A percentile compares a stretch with the other conserved stretches of the same genome.
Evolutionary conservation across 2,888 invertebrate genomes (phyloP).

Genomic region (Cinara cedri): DNA sequence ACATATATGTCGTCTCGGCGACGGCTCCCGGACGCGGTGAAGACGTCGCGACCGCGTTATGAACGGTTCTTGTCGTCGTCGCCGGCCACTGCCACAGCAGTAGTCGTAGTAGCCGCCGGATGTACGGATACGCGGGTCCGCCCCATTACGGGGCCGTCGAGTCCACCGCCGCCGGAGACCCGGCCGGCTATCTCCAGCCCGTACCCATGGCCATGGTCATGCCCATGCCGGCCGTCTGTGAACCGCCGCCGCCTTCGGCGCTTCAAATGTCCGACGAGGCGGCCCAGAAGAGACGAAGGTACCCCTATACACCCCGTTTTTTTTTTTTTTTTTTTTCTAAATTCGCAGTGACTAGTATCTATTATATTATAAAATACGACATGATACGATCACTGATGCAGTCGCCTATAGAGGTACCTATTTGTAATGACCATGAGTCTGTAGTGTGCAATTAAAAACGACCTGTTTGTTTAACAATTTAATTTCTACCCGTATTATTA

Average conservation of each 20-base stretch:
- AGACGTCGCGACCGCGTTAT: conserved; percentile 15
- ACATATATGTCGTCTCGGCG: conserved; percentile 54
- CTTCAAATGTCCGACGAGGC: conserved; percentile 43
- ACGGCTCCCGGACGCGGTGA: conserved; percentile 38
- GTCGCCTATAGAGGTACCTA: neutral
- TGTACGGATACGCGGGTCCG: conserved; percentile 54
- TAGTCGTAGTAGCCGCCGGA: conserved; percentile 3
- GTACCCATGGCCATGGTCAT: conserved; percentile 56
- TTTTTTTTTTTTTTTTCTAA: too few relatives aligned
- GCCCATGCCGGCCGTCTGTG: conserved; percentile 53
- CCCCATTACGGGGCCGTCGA: conserved; percentile 52
- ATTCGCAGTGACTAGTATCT: too few relatives aligned
- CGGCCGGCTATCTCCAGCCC: conserved; percentile 27
- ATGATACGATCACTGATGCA: neutral
- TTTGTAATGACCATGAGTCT: neutral
- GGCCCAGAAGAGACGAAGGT: conserved; percentile 43
- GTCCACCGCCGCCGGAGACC: conserved; percentile 34
- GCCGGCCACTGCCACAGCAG: neutral
- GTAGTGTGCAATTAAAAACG: neutral
- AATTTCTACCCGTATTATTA: neutral
- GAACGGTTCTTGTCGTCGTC: neutral
- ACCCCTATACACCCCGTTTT: neutral
- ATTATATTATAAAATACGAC: too few relatives aligned
- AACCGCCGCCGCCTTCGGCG: conserved; percentile 5
- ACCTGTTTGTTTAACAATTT: neutral